Base-by-base conservation (phyloP, 2,797 vertebrate genomes). In the Coreius guichenoti region DNA sequence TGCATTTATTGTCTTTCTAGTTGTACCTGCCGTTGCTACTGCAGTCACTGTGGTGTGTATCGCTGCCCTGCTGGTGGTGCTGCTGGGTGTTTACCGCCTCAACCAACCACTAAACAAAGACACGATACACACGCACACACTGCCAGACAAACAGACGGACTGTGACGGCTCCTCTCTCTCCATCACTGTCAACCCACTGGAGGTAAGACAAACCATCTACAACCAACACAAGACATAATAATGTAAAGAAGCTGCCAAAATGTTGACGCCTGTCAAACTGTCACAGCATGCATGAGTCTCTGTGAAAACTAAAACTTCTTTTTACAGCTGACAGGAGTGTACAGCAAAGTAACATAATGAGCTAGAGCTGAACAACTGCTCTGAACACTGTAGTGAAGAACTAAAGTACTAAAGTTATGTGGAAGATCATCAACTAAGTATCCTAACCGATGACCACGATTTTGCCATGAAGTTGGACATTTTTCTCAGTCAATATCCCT, bases 141-240 rank as follows among this genome's bases (percentile, higher is more conserved):
- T 90, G 19, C 97, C 95, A 91, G 96, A 97, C 14, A 91, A 91
- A 0, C 96, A 97, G 58, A 94, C 93, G 92, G 96, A 95, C 75
- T 97, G 97, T 97, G 97, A 98, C 8, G 93, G 97, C 89, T 97
- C 97, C 3, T 96, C 96, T 1, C 95, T 99, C 87, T 98, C 97
- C 0, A 99, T 99, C 91, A 99, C 97, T 0, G 92, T 99, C 90
- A 99, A 99, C 88, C 98, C 98, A 5, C 97, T 99, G 96, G 97
- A 99, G 97, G 98, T 98, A 91, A 88, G 19, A 17, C 17, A 26
- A 36, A 33, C 8, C 9, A 0, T 65, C 26, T 26, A 51, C 31
- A 49, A 29, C 21, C 16, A 54, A 54, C 58, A 58, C 21, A 58
- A 58, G 19, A 84, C 19, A 67, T 29, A 47, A 77, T 72, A 61